Conservation (phyloP, 2,888 invertebrate species). For the Steinernema scapterisci region DNA sequence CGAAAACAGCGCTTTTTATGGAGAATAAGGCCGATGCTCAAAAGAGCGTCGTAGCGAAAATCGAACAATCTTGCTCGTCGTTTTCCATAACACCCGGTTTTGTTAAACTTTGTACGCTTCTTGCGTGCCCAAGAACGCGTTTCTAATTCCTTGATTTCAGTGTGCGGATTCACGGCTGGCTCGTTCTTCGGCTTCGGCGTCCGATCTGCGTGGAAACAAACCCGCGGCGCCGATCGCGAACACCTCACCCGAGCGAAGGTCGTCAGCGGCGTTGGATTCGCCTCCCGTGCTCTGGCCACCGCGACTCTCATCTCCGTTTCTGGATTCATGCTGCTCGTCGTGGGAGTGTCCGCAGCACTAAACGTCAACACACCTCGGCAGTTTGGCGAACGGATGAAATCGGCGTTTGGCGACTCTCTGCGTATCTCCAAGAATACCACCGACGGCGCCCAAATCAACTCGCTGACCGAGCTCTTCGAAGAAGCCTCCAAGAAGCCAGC, state of each 20-base stretch:
- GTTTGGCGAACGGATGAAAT: slow-evolving; percentile 59
- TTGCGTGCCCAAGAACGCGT: too few relatives aligned
- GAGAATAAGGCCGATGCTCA: background rate
- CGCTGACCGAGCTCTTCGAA: slow-evolving; percentile 46
- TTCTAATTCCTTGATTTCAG: slow-evolving; percentile 30
- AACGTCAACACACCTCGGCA: slow-evolving; percentile 62
- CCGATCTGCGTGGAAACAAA: slow-evolving; percentile 44
- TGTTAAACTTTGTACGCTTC: slow-evolving; percentile 24
- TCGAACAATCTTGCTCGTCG: slow-evolving; percentile 23
- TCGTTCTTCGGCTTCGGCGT: slow-evolving; percentile 45
- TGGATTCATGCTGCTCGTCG: slow-evolving; percentile 59
- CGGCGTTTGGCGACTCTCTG: slow-evolving; percentile 47
- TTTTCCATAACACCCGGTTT: slow-evolving; percentile 31
- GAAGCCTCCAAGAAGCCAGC: slow-evolving; percentile 5
- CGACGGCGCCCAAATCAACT: slow-evolving; percentile 36
- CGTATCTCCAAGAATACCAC: slow-evolving; percentile 38
- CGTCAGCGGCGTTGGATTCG: slow-evolving; percentile 62
- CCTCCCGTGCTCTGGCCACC: slow-evolving; percentile 58
- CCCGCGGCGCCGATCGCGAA: slow-evolving; percentile 40
- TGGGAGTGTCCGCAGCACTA: slow-evolving; percentile 59
- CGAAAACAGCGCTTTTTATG: slow-evolving; percentile 13
- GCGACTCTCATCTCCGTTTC: slow-evolving; percentile 63
- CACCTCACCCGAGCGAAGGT: slow-evolving; percentile 45
- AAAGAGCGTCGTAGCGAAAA: slow-evolving; percentile 19
- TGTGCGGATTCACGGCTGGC: slow-evolving; percentile 34